Percentiles rank a stretch among this genome's conserved stretches.
phyloP scores from a whole-genome alignment of 2,888 invertebrate genomes.

The Machimus rusticus region DNA sequence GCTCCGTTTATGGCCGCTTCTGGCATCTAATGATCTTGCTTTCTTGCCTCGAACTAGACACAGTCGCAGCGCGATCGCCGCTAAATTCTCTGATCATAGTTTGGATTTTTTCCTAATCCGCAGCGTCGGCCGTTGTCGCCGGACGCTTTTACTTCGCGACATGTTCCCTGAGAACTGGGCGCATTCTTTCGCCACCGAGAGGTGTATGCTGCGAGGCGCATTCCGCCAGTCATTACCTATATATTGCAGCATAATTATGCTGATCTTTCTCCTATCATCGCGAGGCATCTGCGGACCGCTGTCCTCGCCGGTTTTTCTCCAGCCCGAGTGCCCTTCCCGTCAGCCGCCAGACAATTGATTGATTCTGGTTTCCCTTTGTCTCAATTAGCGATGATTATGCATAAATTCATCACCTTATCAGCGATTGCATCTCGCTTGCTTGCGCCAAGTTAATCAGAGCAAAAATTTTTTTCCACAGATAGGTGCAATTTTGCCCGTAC shows the following conservation, averaged over 20 bases:
- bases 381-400: slow-evolving; percentile 35
- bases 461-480: neutral
- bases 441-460: slow-evolving; percentile 25
- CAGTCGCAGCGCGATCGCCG: neutral
- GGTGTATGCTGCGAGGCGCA: neutral
- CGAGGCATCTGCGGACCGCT: neutral
- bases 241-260: neutral
- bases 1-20: slow-evolving; percentile 19
- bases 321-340: neutral
- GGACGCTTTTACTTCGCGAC: neutral
- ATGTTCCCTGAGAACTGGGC: neutral
- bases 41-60: neutral
- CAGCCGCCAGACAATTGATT: slow-evolving; percentile 7
- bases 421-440: slow-evolving; percentile 10
- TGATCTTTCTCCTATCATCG: neutral
- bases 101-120: neutral
- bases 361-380: slow-evolving; percentile 17
- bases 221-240: neutral
- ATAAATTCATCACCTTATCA: slow-evolving; percentile 30
- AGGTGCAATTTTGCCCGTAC: neutral
- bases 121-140: neutral
- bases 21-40: slow-evolving; percentile 24
- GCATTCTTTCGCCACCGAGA: neutral
- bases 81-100: neutral
- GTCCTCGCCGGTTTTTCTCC: neutral